Base-by-base conservation (phyloP, 2,113 vertebrate species). In the Zonotrichia leucophrys region DNA sequence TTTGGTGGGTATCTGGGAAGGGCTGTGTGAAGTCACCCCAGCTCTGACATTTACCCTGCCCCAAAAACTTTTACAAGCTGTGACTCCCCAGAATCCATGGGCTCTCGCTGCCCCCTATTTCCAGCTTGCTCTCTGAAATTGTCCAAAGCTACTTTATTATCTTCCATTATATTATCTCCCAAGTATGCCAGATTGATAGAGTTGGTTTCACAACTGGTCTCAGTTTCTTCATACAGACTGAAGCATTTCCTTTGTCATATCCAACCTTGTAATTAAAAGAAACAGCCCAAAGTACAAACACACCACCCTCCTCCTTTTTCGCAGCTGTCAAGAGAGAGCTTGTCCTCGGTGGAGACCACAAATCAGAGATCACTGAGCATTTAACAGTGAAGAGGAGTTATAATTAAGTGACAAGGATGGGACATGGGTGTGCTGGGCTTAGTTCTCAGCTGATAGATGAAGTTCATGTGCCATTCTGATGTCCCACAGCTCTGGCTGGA, bases 261-360 rank as follows among this genome's bases (percentile, higher is more conserved):
- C 8, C 63, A 90, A 92, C 62, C 87, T 69, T 88, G 18, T 94
- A 91, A 96, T 96, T 95, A 95, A 90, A 58, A 90, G 89, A 85
- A 89, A 77, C 56, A 89, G 60, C 72, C 55, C 52, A 16, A 87
- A 90, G 79, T 66, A 88, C 82, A 90, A 87, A 92, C 46, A 66
- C 76, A 91, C 64, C 69, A 66, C 68, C 90, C 84, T 73, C 35
- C 35, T 85, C 81, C 79, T 83, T 86, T 27, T 50, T 42, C n/a
- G 50, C 30, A 42, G 46, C 87, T 95, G 74, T 95, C 94, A 92
- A 76, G 80, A 95, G 87, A 82, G 70, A 94, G 35, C 33, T 35
- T 91, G 67, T 91, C 63, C 67, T 95, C 7, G 1, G 25, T 23
- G 33, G 46, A 89, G 50, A 25, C 75, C 58, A 82, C 74, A 64